These are phyloP conservation scores for Aplysina aerophoba DNA, from an alignment of 37 sponge, comb jelly and placozoan genomes.

Conservation along the genomic window DNA sequence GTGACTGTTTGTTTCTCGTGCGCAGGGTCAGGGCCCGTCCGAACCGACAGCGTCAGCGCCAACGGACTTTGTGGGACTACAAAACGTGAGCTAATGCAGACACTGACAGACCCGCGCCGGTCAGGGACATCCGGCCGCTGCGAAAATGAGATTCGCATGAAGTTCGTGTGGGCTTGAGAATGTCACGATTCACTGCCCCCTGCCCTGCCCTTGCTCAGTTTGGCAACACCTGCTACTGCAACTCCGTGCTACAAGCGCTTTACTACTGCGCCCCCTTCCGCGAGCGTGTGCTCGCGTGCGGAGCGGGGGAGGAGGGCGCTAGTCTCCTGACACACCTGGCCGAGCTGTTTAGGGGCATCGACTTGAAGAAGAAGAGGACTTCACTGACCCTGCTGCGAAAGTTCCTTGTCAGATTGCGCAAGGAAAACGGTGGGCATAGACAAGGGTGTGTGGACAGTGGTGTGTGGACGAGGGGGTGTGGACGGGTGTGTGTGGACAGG, in stretches of 20 bases:
- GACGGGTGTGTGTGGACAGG: too few species aligned
- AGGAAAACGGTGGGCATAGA: conserved; percentile 81
- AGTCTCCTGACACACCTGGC: conserved; percentile 76
- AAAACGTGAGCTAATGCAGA: conserved; percentile 62
- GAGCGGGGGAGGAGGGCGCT: not conserved
- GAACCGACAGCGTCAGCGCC: not conserved
- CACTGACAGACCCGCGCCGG: too few species aligned
- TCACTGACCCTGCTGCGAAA: conserved; percentile 52
- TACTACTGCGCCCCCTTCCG: conserved; percentile 95
- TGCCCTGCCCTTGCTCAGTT: conserved; percentile 50
- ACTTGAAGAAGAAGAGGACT: conserved; percentile 52
- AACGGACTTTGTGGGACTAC: conserved; percentile 56
- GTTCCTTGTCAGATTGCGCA: conserved; percentile 72
- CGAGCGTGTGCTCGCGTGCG: conserved; percentile 69
- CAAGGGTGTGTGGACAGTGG: too few species aligned
- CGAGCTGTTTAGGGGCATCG: conserved; percentile 84
- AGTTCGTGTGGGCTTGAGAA: too few species aligned
- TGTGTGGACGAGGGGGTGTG: too few species aligned
- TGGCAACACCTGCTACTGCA: conserved; percentile 98
- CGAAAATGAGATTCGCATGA: too few species aligned
- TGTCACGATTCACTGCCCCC: too few species aligned
- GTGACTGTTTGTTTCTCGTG: not conserved
- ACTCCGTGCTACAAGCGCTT: conserved; percentile 96
- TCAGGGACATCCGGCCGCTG: too few species aligned
- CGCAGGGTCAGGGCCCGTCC: not conserved